A percentile compares a stretch with the other conserved stretches of the same genome.
Conservation (phyloP, 1,140 invertebrate genomes). For the Bombus vancouverensis region DNA sequence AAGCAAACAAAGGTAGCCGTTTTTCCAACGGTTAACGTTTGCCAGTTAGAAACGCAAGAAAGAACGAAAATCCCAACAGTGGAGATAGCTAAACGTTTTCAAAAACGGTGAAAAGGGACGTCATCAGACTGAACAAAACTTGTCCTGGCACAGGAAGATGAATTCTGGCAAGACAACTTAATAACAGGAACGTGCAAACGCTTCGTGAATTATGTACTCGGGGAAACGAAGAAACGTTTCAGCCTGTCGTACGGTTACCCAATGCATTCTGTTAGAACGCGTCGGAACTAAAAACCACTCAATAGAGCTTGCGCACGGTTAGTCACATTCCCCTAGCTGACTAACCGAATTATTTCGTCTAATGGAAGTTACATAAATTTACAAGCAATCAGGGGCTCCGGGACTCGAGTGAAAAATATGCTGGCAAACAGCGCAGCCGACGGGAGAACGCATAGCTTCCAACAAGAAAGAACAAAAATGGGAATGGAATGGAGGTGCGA, state of each 20-base stretch:
- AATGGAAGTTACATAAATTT: slow-evolving; percentile 45
- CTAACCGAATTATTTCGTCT: slow-evolving; percentile 10
- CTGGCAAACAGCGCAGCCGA: slow-evolving; percentile 12
- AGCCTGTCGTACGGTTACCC: neutral
- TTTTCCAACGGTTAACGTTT: neutral
- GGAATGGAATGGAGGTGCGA: neutral
- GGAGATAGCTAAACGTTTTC: neutral
- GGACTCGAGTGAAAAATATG: neutral
- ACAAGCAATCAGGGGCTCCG: neutral
- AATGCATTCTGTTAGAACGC: too few species aligned
- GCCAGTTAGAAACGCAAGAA: neutral
- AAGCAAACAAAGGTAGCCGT: neutral
- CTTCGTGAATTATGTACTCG: slow-evolving; percentile 2
- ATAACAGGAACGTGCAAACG: neutral
- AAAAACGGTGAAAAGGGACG: neutral
- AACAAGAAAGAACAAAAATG: neutral
- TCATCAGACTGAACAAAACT: neutral
- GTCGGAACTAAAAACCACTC: neutral
- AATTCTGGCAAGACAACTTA: slow-evolving; percentile 6
- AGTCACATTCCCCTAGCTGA: neutral
- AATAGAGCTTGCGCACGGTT: slow-evolving; percentile 51
- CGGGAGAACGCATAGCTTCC: neutral
- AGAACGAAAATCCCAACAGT: too few species aligned
- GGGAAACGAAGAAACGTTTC: slow-evolving; percentile 4
- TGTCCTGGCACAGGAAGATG: neutral